Evolutionary conservation across 2,888 invertebrate species (phyloP), one percentile per base, ranked within the genome.

Genomic region (Melinaea marsaeus): DNA sequence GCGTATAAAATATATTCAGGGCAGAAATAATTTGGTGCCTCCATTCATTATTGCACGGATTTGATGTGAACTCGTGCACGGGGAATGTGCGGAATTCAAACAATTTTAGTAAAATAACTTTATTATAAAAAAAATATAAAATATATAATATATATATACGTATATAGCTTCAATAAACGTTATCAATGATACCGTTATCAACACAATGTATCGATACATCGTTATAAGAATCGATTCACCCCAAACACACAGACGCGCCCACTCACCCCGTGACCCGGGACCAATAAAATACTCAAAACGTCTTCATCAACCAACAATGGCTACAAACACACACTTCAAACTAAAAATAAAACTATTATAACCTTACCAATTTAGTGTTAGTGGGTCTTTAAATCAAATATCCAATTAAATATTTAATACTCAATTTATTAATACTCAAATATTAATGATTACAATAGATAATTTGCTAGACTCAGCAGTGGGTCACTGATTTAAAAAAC

Each of bases 1-100:
- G 90, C 88, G 90, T 90, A 89, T 88, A 87, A 89, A 88, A 88
- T 88, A 68, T 88, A 90, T 90, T 86, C 85, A 85, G 88, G 83
- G 89, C 88, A 88, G 83, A 85, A 85, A 85, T 89, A 87, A 89
- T 89, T 86, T 79, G 83, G 79, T 80, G 79, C 72, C 75, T 79
- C 77, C 78, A 81, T 83, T 84, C 83, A 81, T 85, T 81, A 79
- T 83, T 83, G 80, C 81, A 81, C 75, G 75, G 72, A 75, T 71
- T 70, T 70, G 70, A 60, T 78, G 80, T 79, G 77, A 81, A 80
- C 75, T 67, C 67, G 74, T 83, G 81, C 87, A 86, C 86, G 87
- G 87, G 84, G 83, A 74, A 75, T 54, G 58, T 37, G 57, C 55
- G 42, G 9, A 42, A 42, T 42, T 3, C 7, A 42, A 42, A 37